Conservation (phyloP, 2,888 invertebrate species). For the Meloe dianella region DNA sequence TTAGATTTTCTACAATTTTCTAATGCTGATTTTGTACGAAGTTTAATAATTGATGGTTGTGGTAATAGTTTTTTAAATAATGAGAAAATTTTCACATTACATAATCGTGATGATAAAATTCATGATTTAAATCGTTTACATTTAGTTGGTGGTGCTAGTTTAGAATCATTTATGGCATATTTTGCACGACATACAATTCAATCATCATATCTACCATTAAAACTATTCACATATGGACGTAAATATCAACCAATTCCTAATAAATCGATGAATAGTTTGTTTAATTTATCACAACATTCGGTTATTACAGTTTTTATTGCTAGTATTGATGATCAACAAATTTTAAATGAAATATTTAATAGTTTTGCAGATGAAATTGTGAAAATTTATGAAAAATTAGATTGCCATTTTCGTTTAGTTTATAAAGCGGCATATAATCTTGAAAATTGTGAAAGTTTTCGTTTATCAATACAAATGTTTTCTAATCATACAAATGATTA, state of each 20-base stretch:
- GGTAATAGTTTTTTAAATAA: conserved; percentile 66
- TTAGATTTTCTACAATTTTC: conserved; percentile 69
- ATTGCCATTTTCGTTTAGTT: conserved; percentile 71
- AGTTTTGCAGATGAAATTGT: conserved; percentile 62
- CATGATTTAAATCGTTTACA: conserved; percentile 68
- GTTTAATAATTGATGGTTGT: conserved; percentile 77
- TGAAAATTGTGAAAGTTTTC: conserved; percentile 69
- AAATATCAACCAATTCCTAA: conserved; percentile 65
- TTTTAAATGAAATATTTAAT: conserved; percentile 64
- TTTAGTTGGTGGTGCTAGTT: conserved; percentile 76
- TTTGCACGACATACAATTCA: conserved; percentile 72
- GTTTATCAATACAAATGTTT: conserved; percentile 76
- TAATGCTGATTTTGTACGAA: conserved; percentile 80
- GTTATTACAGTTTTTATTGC: conserved; percentile 72
- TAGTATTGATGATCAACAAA: conserved; percentile 59
- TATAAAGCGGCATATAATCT: conserved; percentile 69
- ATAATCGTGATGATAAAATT: conserved; percentile 63
- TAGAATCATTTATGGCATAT: conserved; percentile 76
- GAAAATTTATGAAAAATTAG: conserved; percentile 69
- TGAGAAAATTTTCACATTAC: conserved; percentile 65
- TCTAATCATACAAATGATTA: conserved; percentile 69
- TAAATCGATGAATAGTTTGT: conserved; percentile 61
- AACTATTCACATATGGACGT: conserved; percentile 73
- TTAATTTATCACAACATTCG: conserved; percentile 73
- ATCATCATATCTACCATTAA: conserved; percentile 69